Evolutionary conservation across 2,113 vertebrate species (phyloP).

Genomic region (Leucosticte australis): DNA sequence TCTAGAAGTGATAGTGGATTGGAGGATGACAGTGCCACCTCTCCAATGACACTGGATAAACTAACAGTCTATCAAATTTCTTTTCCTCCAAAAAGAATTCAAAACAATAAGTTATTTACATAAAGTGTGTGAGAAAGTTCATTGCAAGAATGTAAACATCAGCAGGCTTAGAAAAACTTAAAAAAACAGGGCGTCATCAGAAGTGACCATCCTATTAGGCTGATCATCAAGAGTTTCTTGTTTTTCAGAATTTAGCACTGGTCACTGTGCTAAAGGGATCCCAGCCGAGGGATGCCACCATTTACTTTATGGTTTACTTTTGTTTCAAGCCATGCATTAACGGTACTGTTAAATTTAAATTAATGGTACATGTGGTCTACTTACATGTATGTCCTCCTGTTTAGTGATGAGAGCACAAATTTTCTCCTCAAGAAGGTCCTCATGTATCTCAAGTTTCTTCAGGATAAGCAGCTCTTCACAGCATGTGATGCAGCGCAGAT

Average conservation of each 20-base stretch:
- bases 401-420: constrained; percentile 73
- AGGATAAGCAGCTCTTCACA: constrained; percentile 88
- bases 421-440: constrained; percentile 78
- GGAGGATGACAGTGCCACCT: too few relatives aligned
- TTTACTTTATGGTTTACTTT: not conserved
- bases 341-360: not conserved
- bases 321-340: not conserved
- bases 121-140: too few relatives aligned
- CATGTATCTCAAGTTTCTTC: constrained; percentile 82
- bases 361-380: not conserved
- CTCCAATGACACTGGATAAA: too few relatives aligned
- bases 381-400: constrained; percentile 69
- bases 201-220: not conserved
- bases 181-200: too few relatives aligned
- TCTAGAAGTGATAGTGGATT: too few relatives aligned
- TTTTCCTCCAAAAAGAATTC: too few relatives aligned
- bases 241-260: not conserved
- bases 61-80: too few relatives aligned
- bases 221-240: not conserved
- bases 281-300: not conserved
- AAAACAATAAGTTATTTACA: too few relatives aligned
- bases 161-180: too few relatives aligned
- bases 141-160: too few relatives aligned
- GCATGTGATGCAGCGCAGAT: constrained; percentile 80
- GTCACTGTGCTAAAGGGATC: not conserved